Percentiles rank a stretch among this genome's conserved stretches.
Conservation (phyloP, 2,113 vertebrate species). For the Oryzias celebensis region DNA sequence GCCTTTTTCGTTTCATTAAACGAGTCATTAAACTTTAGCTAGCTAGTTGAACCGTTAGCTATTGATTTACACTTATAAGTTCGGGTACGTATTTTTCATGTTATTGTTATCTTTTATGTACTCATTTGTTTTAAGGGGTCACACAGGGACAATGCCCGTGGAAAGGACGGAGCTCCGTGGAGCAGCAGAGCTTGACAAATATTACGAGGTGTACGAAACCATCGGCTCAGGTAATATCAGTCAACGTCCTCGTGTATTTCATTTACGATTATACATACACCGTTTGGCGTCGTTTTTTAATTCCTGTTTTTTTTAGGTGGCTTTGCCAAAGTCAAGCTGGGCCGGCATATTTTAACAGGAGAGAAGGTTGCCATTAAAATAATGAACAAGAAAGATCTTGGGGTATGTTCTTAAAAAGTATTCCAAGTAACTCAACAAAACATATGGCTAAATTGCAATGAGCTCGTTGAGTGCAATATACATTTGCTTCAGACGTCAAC, state of each 20-base stretch:
- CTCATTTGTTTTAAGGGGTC: constrained; percentile 2
- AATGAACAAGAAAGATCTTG: constrained; percentile 91
- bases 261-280: neutral
- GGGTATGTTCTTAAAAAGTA: constrained; percentile 74
- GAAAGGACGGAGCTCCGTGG: constrained; percentile 59
- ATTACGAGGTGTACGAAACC: constrained; percentile 79
- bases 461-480: no score
- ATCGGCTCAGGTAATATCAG: constrained; percentile 75
- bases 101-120: neutral
- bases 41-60: no score
- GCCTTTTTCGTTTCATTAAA: no score
- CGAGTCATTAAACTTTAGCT: no score
- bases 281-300: neutral
- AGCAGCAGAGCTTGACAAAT: constrained; percentile 69
- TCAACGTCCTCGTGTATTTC: no score
- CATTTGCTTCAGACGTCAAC: no score
- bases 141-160: constrained; percentile 68
- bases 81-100: neutral
- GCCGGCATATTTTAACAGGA: constrained; percentile 85
- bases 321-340: constrained; percentile 95
- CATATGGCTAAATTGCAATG: no score
- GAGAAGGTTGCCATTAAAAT: constrained; percentile 96
- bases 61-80: no score
- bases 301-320: constrained; percentile 79
- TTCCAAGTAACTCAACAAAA: no score